A percentile compares a stretch with the other conserved stretches of the same genome.
phyloP scores from a whole-genome alignment of 2,797 vertebrate species.

The Xerus rutilus region DNA sequence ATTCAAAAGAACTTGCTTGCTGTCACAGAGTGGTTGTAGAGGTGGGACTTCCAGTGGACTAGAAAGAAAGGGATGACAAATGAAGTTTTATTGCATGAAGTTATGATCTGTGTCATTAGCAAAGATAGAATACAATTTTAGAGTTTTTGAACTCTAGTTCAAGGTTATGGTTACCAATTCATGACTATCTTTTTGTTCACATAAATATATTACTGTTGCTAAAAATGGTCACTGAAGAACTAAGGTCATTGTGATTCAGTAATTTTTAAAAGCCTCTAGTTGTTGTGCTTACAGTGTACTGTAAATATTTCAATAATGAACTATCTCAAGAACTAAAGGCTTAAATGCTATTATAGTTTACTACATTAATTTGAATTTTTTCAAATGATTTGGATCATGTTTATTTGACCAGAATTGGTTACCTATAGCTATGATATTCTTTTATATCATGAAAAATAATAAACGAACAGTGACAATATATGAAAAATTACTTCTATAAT shows the following conservation, averaged over 20 bases:
- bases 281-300: not conserved
- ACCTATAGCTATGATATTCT: not conserved
- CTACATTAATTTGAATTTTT: constrained; percentile 55
- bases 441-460: not conserved
- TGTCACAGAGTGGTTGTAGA: not conserved
- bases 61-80: constrained; percentile 49
- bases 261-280: not conserved
- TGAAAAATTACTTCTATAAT: constrained; percentile 1
- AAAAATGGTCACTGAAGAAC: constrained; percentile 15
- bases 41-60: not conserved
- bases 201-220: not conserved
- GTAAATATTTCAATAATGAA: constrained; percentile 23
- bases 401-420: constrained; percentile 6
- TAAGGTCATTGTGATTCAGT: not conserved
- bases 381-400: constrained; percentile 43
- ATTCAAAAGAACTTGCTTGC: not conserved
- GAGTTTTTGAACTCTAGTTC: constrained; percentile 62
- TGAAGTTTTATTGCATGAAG: constrained; percentile 47
- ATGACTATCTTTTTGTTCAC: constrained; percentile 38
- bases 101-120: constrained; percentile 51
- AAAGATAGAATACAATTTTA: constrained; percentile 10
- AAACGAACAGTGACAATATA: not conserved
- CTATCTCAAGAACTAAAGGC: not conserved
- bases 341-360: constrained; percentile 35
- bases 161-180: constrained; percentile 42